Conservation (phyloP, 2,888 invertebrate genomes). For the Netelia melanura region DNA sequence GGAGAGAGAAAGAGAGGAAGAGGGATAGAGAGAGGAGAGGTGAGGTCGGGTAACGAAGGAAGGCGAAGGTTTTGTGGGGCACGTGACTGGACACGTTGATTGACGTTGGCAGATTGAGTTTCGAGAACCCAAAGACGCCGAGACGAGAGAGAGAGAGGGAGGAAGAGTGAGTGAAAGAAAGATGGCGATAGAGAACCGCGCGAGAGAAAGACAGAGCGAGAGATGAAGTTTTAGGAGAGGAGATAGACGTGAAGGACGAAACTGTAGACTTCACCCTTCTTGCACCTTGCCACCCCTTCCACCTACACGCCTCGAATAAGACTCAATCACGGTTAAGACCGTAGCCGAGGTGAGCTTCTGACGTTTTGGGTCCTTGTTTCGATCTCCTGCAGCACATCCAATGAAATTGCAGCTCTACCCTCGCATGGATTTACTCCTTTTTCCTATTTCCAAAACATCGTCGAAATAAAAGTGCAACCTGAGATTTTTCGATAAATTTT, state of each 20-base stretch:
- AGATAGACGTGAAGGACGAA: conserved; percentile 52
- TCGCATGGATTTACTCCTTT: no score
- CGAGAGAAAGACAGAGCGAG: conserved; percentile 3
- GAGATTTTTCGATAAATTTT: no score
- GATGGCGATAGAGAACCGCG: neutral
- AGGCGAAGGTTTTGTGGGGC: conserved; percentile 61
- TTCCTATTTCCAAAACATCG: no score
- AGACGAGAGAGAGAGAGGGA: conserved; percentile 18
- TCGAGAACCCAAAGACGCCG: conserved; percentile 59
- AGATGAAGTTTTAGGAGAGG: conserved; percentile 23
- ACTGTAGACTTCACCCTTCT: conserved; percentile 57
- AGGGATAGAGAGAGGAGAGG: conserved; percentile 4
- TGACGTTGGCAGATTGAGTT: conserved; percentile 71
- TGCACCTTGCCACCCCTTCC: conserved; percentile 18
- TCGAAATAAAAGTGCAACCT: no score
- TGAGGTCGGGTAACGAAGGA: conserved; percentile 61
- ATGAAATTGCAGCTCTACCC: conserved; percentile 19
- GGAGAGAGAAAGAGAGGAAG: no score
- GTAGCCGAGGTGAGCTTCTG: conserved; percentile 11
- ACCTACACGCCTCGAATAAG: conserved; percentile 25
- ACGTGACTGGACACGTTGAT: conserved; percentile 70
- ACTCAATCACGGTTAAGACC: conserved; percentile 38
- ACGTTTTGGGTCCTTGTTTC: conserved; percentile 37
- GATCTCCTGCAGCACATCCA: conserved; percentile 2
- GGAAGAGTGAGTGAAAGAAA: neutral